Base-by-base conservation (phyloP, 2,797 vertebrate species). In the Trachurus trachurus region DNA sequence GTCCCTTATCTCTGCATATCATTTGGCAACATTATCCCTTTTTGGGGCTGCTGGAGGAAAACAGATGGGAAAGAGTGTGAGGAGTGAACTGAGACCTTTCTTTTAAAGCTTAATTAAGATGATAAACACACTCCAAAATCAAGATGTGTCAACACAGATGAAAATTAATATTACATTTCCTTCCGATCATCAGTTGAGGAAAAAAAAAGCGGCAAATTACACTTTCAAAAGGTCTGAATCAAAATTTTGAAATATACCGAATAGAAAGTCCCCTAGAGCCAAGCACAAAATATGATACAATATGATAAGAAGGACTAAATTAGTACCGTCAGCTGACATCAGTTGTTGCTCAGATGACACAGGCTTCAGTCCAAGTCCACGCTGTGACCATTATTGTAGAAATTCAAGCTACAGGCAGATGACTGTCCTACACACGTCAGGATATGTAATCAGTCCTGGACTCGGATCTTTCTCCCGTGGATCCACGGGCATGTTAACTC, bases 31-130 rank as follows among this genome's bases (percentile, higher is more conserved):
- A 66, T 74, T 76, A n/a, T 60, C 66, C 29, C 56, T 9, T 60
- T 79, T 62, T 68, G 52, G 29, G 39, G 39, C 63, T 81, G 59
- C 29, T 42, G 44, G 62, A 52, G 29, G 66, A 67, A 74, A 81
- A 54, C 84, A 84, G 82, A 84, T 86, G 74, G 73, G 22, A 78
- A 84, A 82, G 44, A 64, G 71, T 64, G 70, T 62, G 42, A 78
- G 39, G 75, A 72, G 68, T n/a, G 52, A 74, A 67, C 68, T 63
- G 68, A 79, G 79, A 66, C 74, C 67, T 76, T 78, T 72, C 49
- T 54, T 63, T 79, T 79, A 66, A 76, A 74, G 75, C 80, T 62
- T 72, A 47, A 87, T 81, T 71, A 76, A 62, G 53, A 73, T 52
- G 65, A 81, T 76, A 49, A 71, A 84, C 62, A 80, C 53, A 11